Evolutionary conservation across 2,888 invertebrate species (phyloP).

Genomic region (Hydraecia micacea): DNA sequence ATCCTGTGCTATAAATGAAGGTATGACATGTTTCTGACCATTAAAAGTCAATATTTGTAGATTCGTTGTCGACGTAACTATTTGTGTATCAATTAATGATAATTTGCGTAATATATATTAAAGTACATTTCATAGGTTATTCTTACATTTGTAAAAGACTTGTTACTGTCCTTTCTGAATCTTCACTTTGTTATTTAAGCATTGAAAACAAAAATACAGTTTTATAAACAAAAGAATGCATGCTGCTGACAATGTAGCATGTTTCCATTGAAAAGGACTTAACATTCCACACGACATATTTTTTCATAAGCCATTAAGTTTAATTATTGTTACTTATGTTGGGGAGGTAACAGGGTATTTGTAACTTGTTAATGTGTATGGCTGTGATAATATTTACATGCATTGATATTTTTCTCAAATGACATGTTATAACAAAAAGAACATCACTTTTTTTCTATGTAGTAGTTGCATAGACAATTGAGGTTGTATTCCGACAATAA

Average conservation of each 20-base stretch:
- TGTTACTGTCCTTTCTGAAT: background rate
- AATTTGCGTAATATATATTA: background rate
- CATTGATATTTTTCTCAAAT: background rate
- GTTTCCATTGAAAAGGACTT: background rate
- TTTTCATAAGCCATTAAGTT: background rate
- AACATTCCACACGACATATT: background rate
- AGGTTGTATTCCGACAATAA: background rate
- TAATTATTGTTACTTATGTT: background rate
- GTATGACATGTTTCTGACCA: slow-evolving; percentile 69
- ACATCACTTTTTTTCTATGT: background rate
- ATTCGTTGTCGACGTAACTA: slow-evolving; percentile 49
- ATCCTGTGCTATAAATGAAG: slow-evolving; percentile 81
- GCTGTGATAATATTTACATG: no score
- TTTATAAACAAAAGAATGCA: slow-evolving; percentile 11
- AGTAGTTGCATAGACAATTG: background rate
- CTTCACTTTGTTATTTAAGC: background rate
- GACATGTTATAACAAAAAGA: background rate
- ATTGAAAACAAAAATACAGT: background rate
- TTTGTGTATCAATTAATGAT: slow-evolving; percentile 24
- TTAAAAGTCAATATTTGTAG: slow-evolving; percentile 51
- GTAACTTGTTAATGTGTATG: background rate
- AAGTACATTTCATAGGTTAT: slow-evolving; percentile 1
- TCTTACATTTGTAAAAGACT: slow-evolving; percentile 1
- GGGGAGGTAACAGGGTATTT: no score
- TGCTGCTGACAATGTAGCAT: background rate